Evolutionary conservation across 2,888 invertebrate species (phyloP).

Genomic region (Latrodectus elegans): DNA sequence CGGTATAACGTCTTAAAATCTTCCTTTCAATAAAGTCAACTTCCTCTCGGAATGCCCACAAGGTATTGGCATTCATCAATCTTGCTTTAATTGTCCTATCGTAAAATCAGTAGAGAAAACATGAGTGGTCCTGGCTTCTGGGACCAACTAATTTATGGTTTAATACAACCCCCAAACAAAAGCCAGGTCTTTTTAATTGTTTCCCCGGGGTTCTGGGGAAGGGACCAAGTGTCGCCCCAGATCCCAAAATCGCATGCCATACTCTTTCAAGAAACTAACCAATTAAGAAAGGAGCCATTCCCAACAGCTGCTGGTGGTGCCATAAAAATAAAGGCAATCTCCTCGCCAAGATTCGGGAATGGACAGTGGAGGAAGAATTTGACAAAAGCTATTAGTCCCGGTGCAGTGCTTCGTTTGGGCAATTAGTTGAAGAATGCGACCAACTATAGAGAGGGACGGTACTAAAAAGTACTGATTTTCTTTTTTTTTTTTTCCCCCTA

Average conservation of each 20-base stretch:
- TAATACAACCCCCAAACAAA: not conserved
- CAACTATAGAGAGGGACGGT: no score
- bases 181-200: not conserved
- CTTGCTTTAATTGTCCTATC: no score
- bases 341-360: not conserved
- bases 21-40: no score
- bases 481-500: no score
- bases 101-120: no score
- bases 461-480: no score
- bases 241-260: not conserved
- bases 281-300: not conserved
- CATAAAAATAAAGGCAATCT: not conserved
- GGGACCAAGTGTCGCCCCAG: not conserved
- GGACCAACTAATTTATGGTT: not conserved
- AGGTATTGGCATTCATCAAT: no score
- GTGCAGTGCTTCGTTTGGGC: not conserved
- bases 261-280: not conserved
- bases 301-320: not conserved
- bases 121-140: no score
- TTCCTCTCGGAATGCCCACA: no score
- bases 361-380: not conserved
- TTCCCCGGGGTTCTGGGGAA: not conserved
- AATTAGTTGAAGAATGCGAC: not conserved
- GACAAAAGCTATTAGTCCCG: not conserved
- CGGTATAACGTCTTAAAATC: no score